Evolutionary conservation across 2,113 vertebrate species (phyloP).

Genomic region (Falcunculus frontatus): DNA sequence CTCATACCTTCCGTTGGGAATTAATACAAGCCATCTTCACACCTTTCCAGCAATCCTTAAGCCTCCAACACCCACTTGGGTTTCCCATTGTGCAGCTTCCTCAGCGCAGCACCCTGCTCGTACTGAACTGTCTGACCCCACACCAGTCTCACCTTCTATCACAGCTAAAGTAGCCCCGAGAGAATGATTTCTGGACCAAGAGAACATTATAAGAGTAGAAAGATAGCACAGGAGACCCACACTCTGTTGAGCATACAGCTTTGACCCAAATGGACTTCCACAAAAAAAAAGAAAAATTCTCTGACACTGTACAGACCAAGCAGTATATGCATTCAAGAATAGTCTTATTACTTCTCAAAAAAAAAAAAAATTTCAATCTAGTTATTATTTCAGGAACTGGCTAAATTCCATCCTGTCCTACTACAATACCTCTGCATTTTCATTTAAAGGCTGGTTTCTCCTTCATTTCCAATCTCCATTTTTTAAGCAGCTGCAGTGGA

Average conservation of each 20-base stretch:
- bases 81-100: background rate
- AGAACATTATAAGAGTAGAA: background rate
- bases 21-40: background rate
- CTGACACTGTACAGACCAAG: background rate
- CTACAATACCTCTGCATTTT: background rate
- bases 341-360: background rate
- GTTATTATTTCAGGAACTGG: background rate
- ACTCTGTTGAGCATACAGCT: background rate
- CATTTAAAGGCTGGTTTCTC: background rate
- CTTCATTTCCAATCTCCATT: background rate
- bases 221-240: background rate
- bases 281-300: background rate
- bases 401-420: background rate
- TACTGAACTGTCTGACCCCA: accelerated
- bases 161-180: background rate
- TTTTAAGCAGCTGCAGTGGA: background rate
- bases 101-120: background rate
- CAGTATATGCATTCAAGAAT: background rate
- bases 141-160: background rate
- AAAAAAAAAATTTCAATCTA: background rate
- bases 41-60: background rate
- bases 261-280: background rate
- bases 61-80: background rate
- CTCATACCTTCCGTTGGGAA: background rate
- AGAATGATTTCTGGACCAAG: background rate